Evolutionary conservation across 2,888 invertebrate species (phyloP), one percentile per base, ranked within the genome.

Genomic region (Drosophila ochracea): DNA sequence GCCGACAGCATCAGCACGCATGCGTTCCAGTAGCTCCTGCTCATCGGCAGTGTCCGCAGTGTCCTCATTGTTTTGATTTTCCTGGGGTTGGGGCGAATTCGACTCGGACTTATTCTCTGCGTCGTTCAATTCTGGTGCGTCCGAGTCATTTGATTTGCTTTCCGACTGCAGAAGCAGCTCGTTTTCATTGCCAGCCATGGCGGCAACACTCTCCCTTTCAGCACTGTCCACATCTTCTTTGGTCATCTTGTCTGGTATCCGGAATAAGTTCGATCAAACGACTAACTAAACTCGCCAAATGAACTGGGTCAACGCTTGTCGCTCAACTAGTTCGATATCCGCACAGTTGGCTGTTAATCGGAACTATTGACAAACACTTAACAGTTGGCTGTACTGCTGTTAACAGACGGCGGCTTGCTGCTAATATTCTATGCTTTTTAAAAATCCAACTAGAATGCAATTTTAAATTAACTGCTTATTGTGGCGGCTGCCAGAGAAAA

Each of bases 1-100:
- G 13, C 97, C 97, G 68, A 97, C 96, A 3, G 95, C 95, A 93
- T 97, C 97, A 25, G 97, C 97, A 86, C 95, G 94, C 62, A 97
- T 90, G 74, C 91, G 89, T 68, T 83, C 83, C 19, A 92, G 68
- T 54, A 92, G 80, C 39, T 89, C 91, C n/a, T 78, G 78, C 57
- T 89, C 84, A 35, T 82, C 90, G 5, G 73, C 82, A 59, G 73
- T 80, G 52, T 91, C 91, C n/a, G 52, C 61, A 25, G 2, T 25
- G 25, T 84, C 73, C 47, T 71, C 84, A 68, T 71, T 76, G 63
- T 70, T 84, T 72, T 74, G 58, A 69, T 67, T 61, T 54, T 11
- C 69, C 4, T 78, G 58, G 47, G 76, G 68, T 77, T 69, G 80
- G 62, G 80, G 80, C 58, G 82, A 81, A 73, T 69, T 69, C 6